Base-by-base conservation (phyloP, 2,797 vertebrate species). In the Echiichthys vipera region DNA sequence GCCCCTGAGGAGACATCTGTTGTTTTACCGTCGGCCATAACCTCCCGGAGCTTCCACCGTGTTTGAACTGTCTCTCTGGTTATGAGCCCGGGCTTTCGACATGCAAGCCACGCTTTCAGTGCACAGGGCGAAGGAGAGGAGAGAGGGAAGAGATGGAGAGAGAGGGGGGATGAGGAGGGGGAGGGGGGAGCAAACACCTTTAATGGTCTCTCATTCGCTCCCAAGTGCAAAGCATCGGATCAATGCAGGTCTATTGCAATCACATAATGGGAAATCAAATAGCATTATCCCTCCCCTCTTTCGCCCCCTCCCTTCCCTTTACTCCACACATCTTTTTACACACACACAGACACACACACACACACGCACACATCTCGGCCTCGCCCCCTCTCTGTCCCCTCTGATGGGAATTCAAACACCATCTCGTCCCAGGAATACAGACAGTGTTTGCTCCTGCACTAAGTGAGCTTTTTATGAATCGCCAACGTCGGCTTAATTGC, bases 201-300 rank as follows among this genome's bases (percentile, higher is more conserved):
- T 96, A 97, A 97, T 97, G 96, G 96, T 96, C 95, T 96, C 95
- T 96, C 96, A 95, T 96, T 97, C 95, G 91, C 95, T 92, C 95
- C 94, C 90, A 94, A 95, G 94, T 94, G 94, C 93, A 94, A 95
- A 92, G 96, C 96, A 96, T 97, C 95, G 96, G 96, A 98, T 97
- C 97, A 97, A 96, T 98, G 96, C 95, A 93, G 95, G 94, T 96
- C 96, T 96, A 97, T 96, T 97, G 96, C 97, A 97, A 98, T 97
- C 94, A 97, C 96, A 97, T 96, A 97, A 97, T 96, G 96, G 96
- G 96, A 97, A 98, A 96, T 97, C 97, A 97, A 97, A 96, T 96
- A 96, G 96, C 96, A 97, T 97, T 97, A 97, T 95, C 95, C 83
- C 88, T 66, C 85, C 85, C 65, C 65, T 40, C 69, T 51, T 42